Evolutionary conservation across 2,888 invertebrate species (phyloP), one percentile per base, ranked within the genome.

Genomic region (Rhagium mordax): DNA sequence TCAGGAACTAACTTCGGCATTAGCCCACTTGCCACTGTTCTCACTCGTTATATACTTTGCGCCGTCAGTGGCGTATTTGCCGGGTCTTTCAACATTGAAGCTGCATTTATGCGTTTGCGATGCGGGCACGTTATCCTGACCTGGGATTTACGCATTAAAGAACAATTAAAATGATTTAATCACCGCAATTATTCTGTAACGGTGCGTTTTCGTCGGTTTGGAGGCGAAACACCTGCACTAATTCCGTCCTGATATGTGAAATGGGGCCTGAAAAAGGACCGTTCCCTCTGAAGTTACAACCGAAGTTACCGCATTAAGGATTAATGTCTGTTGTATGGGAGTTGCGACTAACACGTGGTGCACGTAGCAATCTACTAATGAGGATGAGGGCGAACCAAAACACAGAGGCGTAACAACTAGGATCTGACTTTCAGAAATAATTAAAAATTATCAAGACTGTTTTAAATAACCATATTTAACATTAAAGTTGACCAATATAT

Each of bases 301-400:
- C 55, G 27, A n/a, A 57, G 6, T 57, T 41, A 41, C n/a, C 6
- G 15, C 21, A 57, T 57, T 57, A 57, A 24, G 27, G 13, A 57
- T 57, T 57, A 57, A 57, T 57, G 15, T 27, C 55, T 27, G 7
- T 24, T 6, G 55, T 24, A n/a, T 57, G 27, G 24, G 27, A 24
- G 15, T 57, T 41, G 0, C 27, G 27, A 27, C 1, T 57, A 57
- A 57, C 55, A 57, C 55, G 55, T 57, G 27, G 55, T 27, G 27
- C 27, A 8, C n/a, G 53, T 24, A 21, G n/a, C 53, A 53, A 21
- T 57, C 27, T 57, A 7, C 55, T 57, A 57, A 57, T 57, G 55
- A 57, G 55, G 13, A 24, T 20, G n/a, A 55, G 24, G 21, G 55
- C 1, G n/a, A 57, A 24, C 15, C 10, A 15, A 57, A 27, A 24